Evolutionary conservation across 2,113 vertebrate genomes (phyloP).

Genomic region (Mungos mungo): DNA sequence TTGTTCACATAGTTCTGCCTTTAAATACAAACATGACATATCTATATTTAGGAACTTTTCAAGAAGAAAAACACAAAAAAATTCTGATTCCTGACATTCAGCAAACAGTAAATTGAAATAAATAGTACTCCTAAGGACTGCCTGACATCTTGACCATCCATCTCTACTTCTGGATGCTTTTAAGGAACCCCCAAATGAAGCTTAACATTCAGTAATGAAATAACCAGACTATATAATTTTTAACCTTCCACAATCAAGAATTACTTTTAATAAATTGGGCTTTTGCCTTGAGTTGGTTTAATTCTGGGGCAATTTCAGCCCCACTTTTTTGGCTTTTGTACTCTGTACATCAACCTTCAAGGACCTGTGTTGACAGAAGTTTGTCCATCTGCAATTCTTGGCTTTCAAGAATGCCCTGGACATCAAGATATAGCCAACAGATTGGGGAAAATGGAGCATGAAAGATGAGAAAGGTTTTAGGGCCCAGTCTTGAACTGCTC

Average conservation of each 20-base stretch:
- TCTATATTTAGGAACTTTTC: neutral
- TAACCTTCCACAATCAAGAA: neutral
- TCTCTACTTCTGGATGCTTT: neutral
- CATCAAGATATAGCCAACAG: neutral
- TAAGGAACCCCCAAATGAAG: neutral
- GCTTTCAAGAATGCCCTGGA: neutral
- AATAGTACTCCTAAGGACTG: neutral
- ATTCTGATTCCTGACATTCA: neutral
- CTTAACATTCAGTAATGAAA: neutral
- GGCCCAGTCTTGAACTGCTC: neutral
- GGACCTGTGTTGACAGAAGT: neutral
- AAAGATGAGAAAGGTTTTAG: rapidly evolving
- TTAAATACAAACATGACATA: neutral
- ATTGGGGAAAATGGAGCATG: neutral
- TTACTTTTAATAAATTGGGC: neutral
- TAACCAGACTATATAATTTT: neutral
- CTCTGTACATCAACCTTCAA: neutral
- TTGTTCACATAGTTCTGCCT: neutral
- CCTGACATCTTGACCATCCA: neutral
- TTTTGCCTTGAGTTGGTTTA: neutral
- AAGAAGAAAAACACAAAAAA: neutral
- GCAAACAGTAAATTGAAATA: neutral
- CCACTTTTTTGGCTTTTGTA: neutral
- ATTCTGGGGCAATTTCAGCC: neutral
- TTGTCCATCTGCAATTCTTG: neutral